Conservation (phyloP, 1,140 invertebrate species). For the Euura saliciscinereae region DNA sequence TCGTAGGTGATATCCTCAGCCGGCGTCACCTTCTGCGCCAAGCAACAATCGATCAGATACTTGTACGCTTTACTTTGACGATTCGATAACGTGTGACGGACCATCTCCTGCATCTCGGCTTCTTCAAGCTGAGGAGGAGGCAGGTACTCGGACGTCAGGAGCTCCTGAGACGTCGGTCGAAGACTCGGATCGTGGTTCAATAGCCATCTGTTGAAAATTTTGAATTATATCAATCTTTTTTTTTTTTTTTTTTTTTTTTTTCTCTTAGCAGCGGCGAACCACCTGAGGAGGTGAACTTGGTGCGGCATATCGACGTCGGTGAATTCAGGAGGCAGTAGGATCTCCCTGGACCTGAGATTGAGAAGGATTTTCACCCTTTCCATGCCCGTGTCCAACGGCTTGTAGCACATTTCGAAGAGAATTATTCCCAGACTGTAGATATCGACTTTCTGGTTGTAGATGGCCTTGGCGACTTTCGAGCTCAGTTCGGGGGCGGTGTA, state of each 20-base stretch:
- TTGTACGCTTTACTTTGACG: slow-evolving; percentile 83
- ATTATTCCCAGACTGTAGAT: slow-evolving; percentile 93
- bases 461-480: slow-evolving; percentile 68
- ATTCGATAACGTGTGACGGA: slow-evolving; percentile 78
- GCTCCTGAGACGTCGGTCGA: slow-evolving; percentile 82
- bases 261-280: slow-evolving; percentile 17
- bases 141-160: slow-evolving; percentile 80
- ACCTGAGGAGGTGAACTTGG: slow-evolving; percentile 59
- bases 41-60: slow-evolving; percentile 73
- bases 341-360: slow-evolving; percentile 69
- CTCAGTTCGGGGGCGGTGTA: slow-evolving; percentile 92
- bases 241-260: neutral
- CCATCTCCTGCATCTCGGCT: slow-evolving; percentile 76
- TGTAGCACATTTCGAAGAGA: slow-evolving; percentile 93
- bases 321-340: slow-evolving; percentile 72
- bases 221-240: neutral
- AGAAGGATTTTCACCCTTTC: slow-evolving; percentile 82
- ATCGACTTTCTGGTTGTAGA: slow-evolving; percentile 94
- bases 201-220: slow-evolving; percentile 68
- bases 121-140: slow-evolving; percentile 82
- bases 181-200: slow-evolving; percentile 83
- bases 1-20: slow-evolving; percentile 81
- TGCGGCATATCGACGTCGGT: slow-evolving; percentile 53
- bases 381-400: slow-evolving; percentile 80
- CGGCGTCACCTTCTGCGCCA: slow-evolving; percentile 69